Evolutionary conservation across 37 sponge, comb jelly and placozoan genomes (phyloP).

Genomic region (Hormiphora californensis): DNA sequence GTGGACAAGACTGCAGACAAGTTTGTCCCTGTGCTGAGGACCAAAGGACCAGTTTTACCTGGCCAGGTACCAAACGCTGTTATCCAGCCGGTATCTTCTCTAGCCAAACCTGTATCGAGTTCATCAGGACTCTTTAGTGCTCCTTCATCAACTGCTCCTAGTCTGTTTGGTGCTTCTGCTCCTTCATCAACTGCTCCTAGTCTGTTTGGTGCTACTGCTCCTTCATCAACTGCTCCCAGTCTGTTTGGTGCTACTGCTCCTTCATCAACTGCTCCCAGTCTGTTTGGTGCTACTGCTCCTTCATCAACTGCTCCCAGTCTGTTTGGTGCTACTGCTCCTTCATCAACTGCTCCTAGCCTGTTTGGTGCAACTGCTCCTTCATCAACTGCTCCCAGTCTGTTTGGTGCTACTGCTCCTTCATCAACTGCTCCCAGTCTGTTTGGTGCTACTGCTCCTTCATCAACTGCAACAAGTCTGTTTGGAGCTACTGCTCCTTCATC

Average conservation of each 20-base stretch:
- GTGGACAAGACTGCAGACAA: not conserved
- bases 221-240: not conserved
- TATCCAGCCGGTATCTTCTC: constrained; percentile 23
- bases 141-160: not conserved
- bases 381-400: not conserved
- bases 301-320: not conserved
- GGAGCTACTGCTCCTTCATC: not conserved
- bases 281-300: not conserved
- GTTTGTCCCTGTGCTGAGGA: constrained; percentile 42
- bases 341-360: no score
- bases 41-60: constrained; percentile 28
- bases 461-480: not conserved
- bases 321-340: not conserved
- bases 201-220: not conserved
- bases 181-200: no score
- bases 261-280: no score
- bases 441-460: not conserved
- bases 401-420: not conserved
- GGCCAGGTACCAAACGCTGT: constrained; percentile 50
- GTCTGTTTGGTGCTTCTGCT: not conserved
- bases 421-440: not conserved
- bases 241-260: not conserved
- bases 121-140: not conserved
- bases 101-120: not conserved
- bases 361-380: not conserved